These are phyloP conservation scores for Scaptodrosophila lebanonensis DNA, from an alignment of 1,140 invertebrate species.

Conservation along the genomic window DNA sequence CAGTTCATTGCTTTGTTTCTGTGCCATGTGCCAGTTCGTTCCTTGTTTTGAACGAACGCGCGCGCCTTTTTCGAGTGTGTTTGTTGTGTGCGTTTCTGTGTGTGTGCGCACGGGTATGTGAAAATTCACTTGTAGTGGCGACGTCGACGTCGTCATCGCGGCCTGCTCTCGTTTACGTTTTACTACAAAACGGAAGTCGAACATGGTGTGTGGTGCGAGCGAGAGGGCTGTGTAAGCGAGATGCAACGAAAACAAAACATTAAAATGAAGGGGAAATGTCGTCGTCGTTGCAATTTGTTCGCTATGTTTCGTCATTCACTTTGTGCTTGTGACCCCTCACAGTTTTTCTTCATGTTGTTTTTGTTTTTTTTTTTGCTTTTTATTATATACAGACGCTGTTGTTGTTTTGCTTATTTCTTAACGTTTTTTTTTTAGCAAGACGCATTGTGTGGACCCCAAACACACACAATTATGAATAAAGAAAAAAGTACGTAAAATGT, in stretches of 20 bases:
- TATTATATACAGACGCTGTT: too few species aligned
- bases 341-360: too few species aligned
- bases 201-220: conserved; percentile 24
- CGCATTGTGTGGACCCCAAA: too few species aligned
- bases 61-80: conserved; percentile 49
- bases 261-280: conserved; percentile 46
- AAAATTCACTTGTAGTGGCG: conserved; percentile 56
- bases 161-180: conserved; percentile 51
- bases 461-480: too few species aligned
- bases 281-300: background rate
- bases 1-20: conserved; percentile 55
- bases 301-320: background rate
- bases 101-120: conserved; percentile 28
- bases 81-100: background rate
- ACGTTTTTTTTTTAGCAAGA: too few species aligned
- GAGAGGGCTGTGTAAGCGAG: conserved; percentile 28
- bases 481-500: too few species aligned
- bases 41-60: conserved; percentile 24
- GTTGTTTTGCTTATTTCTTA: too few species aligned
- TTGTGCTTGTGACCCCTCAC: too few species aligned
- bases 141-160: background rate
- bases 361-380: too few species aligned
- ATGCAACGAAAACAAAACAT: conserved; percentile 65
- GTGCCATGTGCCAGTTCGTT: conserved; percentile 12
- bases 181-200: conserved; percentile 55